These are phyloP conservation scores for Epizoanthus rinbou DNA, from an alignment of 92 coral and sea anemone species.

Conservation along the genomic window DNA sequence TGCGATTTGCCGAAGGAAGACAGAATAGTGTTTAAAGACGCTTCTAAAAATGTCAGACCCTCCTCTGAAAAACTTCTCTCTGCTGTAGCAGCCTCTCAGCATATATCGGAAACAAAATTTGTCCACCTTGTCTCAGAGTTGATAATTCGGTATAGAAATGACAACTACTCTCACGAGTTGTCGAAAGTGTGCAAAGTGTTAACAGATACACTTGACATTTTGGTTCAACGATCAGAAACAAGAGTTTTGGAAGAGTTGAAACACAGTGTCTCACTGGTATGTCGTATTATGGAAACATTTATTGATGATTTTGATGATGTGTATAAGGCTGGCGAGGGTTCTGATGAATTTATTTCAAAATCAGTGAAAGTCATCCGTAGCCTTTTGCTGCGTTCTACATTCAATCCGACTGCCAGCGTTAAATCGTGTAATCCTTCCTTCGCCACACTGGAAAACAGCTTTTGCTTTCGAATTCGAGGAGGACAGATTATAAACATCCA, in stretches of 20 bases:
- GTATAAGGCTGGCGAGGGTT: background rate
- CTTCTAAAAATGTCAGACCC: constrained; percentile 29
- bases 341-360: background rate
- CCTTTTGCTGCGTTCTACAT: background rate
- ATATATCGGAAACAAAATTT: background rate
- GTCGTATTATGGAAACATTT: background rate
- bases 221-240: constrained; percentile 28
- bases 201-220: background rate
- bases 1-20: constrained; percentile 11
- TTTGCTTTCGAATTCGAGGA: constrained; percentile 5
- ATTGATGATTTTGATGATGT: background rate
- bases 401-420: background rate
- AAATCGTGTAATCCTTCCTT: background rate
- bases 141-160: background rate
- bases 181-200: background rate
- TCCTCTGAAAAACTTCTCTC: background rate
- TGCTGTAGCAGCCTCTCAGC: background rate
- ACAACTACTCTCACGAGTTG: background rate
- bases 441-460: constrained; percentile 4
- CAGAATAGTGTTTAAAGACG: constrained; percentile 35
- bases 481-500: background rate
- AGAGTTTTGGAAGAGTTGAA: background rate
- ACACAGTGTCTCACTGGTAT: background rate
- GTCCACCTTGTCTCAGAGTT: constrained; percentile 8
- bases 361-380: constrained; percentile 33